Evolutionary conservation across 1,140 invertebrate genomes (phyloP), one percentile per base, ranked within the genome.

Genomic region (Leptonema lineaticorne): DNA sequence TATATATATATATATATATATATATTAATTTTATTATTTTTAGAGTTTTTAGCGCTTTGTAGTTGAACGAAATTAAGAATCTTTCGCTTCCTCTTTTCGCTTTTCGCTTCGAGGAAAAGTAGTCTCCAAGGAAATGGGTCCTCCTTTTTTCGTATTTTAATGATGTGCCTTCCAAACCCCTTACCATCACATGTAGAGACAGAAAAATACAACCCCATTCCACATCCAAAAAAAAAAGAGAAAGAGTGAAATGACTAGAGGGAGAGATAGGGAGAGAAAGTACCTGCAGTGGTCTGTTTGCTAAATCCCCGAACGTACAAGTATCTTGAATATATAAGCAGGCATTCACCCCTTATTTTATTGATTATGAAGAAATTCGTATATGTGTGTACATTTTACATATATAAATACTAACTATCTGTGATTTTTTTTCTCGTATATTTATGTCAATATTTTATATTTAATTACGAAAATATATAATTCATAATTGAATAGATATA

Each of bases 141-240:
- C 28, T 26, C 26, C 26, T 50, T 60, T 67, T 67, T 67, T 30
- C 20, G 56, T 67, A 60, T 67, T 67, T 67, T 67, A 67, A 67
- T 67, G 66, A 67, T 58, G 30, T 62, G 20, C 33, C 16, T 41
- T 26, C 22, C 50, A 53, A 53, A 20, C 50, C 50, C 22, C 20
- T 18, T 26, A 20, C 14, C 22, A 26, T 22, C 46, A 24, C 22
- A 53, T 26, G 22, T 53, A 24, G 20, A 53, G 46, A 48, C 16
- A 48, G 50, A 53, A 53, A 2, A 26, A 26, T 2, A 9, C 37
- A 3, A n/a, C 62, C 62, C 60, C 37, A 14, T n/a, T n/a, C n/a
- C n/a, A n/a, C n/a, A n/a, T n/a, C n/a, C n/a, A n/a, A n/a, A n/a
- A n/a, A n/a, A n/a, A n/a, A n/a, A n/a, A n/a, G n/a, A n/a, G n/a